A percentile compares a stretch with the other conserved stretches of the same genome.
Evolutionary conservation across 2,797 vertebrate genomes (phyloP).

Genomic region (Echeneis naucrates): DNA sequence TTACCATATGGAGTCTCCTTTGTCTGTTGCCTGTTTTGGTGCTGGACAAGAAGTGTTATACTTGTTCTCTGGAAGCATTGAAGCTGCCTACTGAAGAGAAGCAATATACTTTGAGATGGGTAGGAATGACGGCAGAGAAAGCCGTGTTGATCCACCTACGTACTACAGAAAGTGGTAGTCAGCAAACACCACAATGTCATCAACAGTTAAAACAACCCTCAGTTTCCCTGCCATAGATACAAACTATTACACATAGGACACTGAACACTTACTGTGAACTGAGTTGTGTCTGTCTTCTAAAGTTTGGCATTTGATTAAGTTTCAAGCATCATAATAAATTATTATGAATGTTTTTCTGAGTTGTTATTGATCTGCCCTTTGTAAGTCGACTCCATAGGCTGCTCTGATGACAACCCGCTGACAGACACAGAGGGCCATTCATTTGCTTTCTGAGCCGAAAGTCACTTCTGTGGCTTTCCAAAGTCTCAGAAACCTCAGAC

Average conservation of each 20-base stretch:
- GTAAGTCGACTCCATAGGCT: constrained; percentile 69
- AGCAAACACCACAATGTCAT: constrained; percentile 55
- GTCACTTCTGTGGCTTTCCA: constrained; percentile 69
- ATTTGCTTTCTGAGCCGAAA: constrained; percentile 69
- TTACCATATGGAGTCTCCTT: not conserved
- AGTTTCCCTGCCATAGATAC: constrained; percentile 12
- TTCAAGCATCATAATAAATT: constrained; percentile 48
- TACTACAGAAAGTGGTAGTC: constrained; percentile 22
- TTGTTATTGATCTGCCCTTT: constrained; percentile 75
- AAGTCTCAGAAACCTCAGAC: constrained; percentile 66
- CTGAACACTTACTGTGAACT: not conserved
- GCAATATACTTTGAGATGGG: too few species aligned
- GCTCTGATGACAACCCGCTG: constrained; percentile 73
- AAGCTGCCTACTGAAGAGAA: not conserved
- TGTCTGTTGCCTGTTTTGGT: not conserved
- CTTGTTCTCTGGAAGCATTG: not conserved
- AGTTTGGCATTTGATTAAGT: constrained; percentile 37
- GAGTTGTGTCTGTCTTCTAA: constrained; percentile 23
- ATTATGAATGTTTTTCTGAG: constrained; percentile 48
- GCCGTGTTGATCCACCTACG: constrained; percentile 43
- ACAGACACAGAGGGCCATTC: constrained; percentile 80
- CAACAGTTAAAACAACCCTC: constrained; percentile 26
- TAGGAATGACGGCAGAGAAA: constrained; percentile 23
- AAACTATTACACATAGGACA: constrained; percentile 1
- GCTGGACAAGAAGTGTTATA: not conserved